phyloP scores from a whole-genome alignment of 2,113 vertebrate species.

The Pituophis catenifer region DNA sequence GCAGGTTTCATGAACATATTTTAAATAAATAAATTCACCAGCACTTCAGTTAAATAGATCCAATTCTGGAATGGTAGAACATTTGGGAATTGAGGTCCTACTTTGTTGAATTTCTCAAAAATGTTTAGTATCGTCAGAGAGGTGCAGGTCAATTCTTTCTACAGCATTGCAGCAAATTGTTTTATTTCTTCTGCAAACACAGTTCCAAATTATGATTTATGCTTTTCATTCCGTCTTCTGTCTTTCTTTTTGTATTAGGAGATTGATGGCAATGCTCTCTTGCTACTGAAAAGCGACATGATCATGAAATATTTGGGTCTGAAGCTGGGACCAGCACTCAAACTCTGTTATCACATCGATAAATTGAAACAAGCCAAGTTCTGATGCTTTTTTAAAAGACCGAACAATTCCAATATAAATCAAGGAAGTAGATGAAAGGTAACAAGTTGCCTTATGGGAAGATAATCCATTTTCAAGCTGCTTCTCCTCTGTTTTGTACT shows the following conservation, averaged over 20 bases:
- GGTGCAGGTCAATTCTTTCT: neutral
- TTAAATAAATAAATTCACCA: neutral
- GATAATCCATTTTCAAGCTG: constrained; percentile 40
- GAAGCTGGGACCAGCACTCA: constrained; percentile 92
- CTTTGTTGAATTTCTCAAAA: neutral
- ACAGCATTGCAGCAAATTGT: neutral
- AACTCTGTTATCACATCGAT: constrained; percentile 97
- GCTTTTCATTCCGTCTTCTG: constrained; percentile 41
- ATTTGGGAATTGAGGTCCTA: neutral
- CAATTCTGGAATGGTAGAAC: neutral
- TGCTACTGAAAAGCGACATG: constrained; percentile 95
- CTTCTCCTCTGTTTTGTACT: constrained; percentile 51
- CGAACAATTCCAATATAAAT: constrained; percentile 35
- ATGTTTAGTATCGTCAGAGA: neutral
- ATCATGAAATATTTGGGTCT: constrained; percentile 98
- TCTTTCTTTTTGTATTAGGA: constrained; percentile 75
- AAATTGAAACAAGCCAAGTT: constrained; percentile 90
- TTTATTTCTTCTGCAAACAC: neutral
- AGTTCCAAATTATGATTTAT: neutral
- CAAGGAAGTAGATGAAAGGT: constrained; percentile 46
- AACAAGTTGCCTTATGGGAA: constrained; percentile 66
- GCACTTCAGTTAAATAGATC: neutral
- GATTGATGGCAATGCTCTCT: constrained; percentile 91
- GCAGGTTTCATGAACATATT: neutral
- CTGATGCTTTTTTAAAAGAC: constrained; percentile 64